phyloP scores from a whole-genome alignment of 2,113 vertebrate species.

The Mesoclemmys tuberculata region DNA sequence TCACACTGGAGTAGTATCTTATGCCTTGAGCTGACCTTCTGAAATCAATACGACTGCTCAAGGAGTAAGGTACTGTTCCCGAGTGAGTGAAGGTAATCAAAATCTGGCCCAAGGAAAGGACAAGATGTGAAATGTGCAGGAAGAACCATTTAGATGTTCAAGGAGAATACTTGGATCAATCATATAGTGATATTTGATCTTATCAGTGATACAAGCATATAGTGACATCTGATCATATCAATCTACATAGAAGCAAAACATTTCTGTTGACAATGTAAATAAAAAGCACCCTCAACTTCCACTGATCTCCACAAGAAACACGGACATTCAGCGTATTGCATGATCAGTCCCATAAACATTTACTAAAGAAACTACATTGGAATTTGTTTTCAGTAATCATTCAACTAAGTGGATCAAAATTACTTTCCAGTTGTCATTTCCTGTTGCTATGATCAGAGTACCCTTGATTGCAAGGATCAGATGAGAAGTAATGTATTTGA shows the following conservation, averaged over 20 bases:
- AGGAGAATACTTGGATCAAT: background rate
- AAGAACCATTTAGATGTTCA: background rate
- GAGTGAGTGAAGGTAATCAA: background rate
- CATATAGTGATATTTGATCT: background rate
- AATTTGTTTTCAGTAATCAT: background rate
- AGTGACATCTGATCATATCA: background rate
- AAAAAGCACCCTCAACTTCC: background rate
- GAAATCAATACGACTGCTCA: background rate
- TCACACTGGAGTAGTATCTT: background rate
- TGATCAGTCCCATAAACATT: background rate
- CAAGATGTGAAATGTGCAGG: background rate
- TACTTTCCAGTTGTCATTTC: background rate
- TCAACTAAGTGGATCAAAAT: constrained; percentile 21
- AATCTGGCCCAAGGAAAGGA: background rate
- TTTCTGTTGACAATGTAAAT: background rate
- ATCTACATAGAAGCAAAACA: background rate
- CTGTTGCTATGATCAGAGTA: background rate
- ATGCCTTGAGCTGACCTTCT: background rate
- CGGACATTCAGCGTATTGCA: background rate
- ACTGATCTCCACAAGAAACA: background rate
- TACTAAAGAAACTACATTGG: background rate
- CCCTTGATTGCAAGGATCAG: background rate
- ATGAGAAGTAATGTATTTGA: background rate
- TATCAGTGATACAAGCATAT: fast-evolving
- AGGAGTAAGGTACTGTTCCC: background rate